Base-by-base conservation (phyloP, 2,888 invertebrate species). In the Dasysyrphus tricinctus region DNA sequence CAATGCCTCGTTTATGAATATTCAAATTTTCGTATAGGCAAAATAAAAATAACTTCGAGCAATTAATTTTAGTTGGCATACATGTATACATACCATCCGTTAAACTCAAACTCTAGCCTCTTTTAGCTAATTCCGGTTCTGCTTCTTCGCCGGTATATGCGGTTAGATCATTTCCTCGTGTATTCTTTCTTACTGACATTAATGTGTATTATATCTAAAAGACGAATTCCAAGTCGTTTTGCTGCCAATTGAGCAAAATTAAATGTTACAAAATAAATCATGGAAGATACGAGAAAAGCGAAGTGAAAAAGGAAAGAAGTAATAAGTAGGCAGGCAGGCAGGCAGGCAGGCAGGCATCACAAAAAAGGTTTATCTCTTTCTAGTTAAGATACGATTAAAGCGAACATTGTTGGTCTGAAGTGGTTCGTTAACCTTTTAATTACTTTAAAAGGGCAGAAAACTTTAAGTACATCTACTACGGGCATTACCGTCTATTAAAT, bases 231-330 rank as follows among this genome's bases (percentile, higher is more conserved):
- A 57, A 37, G 34, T 37, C 37, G 34, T 34, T 57, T 37, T 57
- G 57, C 57, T 57, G 16, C 57, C 57, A 57, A 57, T 57, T 57
- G 57, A 57, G 57, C 16, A 37, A 57, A 54, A 57, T 57, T 57
- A 57, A 57, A 37, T 11, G 16, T 34, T 57, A 57, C 57, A 57
- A 57, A 57, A 57, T 57, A 34, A 57, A 57, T 57, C 57, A 57
- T 37, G 57, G 6, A 57, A 57, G 57, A 16, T 37, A 16, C 11
- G 6, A 57, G 32, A 16, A 32, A 11, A 32, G 32, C 29, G 3
- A 57, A 11, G 11, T 11, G 16, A 57, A 16, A 34, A 56, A 32
- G 24, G 32, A 56, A 57, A 16, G 34, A 34, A 34, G 11, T 49
- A 49, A 47, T 49, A 16, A 32, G 3, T 3, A 56, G 16, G 9